These are phyloP conservation scores for Lanius collurio DNA, from an alignment of 2,113 vertebrate genomes.

Conservation along the genomic window DNA sequence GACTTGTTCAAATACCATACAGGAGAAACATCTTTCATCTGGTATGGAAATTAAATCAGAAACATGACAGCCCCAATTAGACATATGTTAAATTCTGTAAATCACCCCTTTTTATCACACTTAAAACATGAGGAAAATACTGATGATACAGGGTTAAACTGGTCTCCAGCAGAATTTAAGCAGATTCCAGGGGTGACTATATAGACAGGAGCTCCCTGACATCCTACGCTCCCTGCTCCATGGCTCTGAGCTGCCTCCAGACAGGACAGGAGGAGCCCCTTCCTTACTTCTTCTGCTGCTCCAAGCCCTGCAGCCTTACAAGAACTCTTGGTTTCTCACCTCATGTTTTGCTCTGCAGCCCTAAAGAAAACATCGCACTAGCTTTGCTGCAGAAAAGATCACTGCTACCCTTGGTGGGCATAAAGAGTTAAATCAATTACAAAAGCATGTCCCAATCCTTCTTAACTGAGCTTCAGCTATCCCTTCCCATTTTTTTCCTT, in stretches of 20 bases:
- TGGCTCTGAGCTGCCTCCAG: neutral
- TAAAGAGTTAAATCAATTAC: slow-evolving; percentile 36
- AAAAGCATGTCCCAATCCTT: neutral
- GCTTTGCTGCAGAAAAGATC: neutral
- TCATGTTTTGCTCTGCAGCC: neutral
- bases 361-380: neutral
- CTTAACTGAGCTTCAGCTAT: neutral
- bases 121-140: neutral
- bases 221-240: neutral
- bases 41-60: neutral
- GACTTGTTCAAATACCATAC: neutral
- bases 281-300: neutral
- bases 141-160: neutral
- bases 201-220: neutral
- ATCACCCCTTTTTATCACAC: neutral
- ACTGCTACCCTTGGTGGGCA: neutral
- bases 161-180: neutral
- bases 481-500: neutral
- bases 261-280: neutral
- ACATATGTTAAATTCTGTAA: neutral
- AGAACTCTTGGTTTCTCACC: neutral
- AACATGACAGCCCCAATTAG: neutral
- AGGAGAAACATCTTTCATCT: neutral
- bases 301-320: neutral
- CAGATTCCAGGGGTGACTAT: neutral